These are phyloP conservation scores for Podarcis muralis DNA, from an alignment of 2,113 vertebrate species.

Conservation along the genomic window DNA sequence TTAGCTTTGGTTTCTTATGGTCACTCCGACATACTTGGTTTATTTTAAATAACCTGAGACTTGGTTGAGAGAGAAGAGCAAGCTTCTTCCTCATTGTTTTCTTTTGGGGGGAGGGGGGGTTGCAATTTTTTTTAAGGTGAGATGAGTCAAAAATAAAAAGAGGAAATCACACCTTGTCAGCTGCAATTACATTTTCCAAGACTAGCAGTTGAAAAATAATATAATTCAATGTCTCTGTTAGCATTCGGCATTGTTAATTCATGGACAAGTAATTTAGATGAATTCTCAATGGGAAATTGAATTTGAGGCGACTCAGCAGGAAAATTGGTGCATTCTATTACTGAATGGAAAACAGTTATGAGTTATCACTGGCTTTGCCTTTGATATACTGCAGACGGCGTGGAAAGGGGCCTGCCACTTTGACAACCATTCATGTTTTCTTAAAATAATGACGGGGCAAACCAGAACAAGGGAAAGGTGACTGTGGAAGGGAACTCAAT, in stretches of 20 bases:
- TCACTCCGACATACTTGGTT: not conserved
- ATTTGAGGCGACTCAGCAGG: conserved; percentile 65
- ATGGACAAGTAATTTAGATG: conserved; percentile 57
- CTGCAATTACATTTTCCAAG: conserved; percentile 45
- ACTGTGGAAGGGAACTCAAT: not conserved
- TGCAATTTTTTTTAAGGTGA: not conserved
- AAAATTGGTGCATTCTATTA: conserved; percentile 55
- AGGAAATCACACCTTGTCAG: conserved; percentile 30
- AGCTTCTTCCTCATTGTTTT: not conserved
- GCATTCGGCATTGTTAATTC: conserved; percentile 66
- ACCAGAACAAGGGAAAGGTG: conserved; percentile 27
- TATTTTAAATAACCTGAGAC: not conserved
- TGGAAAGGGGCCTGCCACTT: not conserved
- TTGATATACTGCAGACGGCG: not conserved
- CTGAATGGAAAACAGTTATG: conserved; percentile 49
- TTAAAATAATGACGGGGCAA: conserved; percentile 48
- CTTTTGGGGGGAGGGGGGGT: no score
- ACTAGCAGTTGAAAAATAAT: conserved; percentile 57
- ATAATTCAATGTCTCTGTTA: conserved; percentile 60
- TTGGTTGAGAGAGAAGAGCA: not conserved
- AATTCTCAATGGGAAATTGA: conserved; percentile 67
- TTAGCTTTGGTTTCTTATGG: not conserved
- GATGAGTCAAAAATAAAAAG: not conserved
- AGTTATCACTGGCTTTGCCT: conserved; percentile 19
- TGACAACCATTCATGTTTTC: conserved; percentile 37